Evolutionary conservation across 2,113 vertebrate species (phyloP).

Genomic region (Siniperca knerii): DNA sequence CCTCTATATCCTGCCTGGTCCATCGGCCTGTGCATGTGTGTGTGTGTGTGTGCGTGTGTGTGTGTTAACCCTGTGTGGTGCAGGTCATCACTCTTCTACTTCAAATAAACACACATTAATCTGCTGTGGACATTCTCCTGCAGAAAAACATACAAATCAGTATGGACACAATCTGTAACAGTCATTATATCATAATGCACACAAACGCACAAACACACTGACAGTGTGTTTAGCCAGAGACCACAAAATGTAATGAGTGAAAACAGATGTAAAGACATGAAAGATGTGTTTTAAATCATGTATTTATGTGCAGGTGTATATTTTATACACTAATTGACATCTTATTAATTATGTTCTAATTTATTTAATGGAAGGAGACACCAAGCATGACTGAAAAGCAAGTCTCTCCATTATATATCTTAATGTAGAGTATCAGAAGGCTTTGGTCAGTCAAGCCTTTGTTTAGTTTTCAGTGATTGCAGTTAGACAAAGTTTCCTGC

Average conservation of each 20-base stretch:
- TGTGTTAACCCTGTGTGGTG: background rate
- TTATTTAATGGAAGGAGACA: background rate
- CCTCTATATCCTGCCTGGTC: constrained; percentile 5
- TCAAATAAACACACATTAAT: constrained; percentile 1
- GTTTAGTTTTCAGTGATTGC: background rate
- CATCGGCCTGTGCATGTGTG: background rate
- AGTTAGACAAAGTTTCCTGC: background rate
- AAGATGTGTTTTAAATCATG: background rate
- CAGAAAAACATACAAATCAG: background rate
- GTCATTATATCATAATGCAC: background rate
- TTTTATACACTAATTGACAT: background rate
- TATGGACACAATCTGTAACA: background rate
- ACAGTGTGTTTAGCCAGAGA: background rate
- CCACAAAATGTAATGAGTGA: too few relatives aligned
- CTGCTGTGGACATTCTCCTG: background rate
- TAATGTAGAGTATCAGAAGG: background rate
- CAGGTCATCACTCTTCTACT: constrained; percentile 3
- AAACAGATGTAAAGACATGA: background rate
- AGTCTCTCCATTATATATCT: background rate
- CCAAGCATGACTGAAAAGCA: background rate
- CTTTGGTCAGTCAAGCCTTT: background rate
- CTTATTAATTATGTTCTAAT: background rate
- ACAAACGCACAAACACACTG: background rate
- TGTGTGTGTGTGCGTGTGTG: background rate
- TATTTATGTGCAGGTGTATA: background rate